Percentiles rank a stretch among this genome's conserved stretches.
phyloP scores from a whole-genome alignment of 2,888 invertebrate species.

The Hedychridium roseum region DNA sequence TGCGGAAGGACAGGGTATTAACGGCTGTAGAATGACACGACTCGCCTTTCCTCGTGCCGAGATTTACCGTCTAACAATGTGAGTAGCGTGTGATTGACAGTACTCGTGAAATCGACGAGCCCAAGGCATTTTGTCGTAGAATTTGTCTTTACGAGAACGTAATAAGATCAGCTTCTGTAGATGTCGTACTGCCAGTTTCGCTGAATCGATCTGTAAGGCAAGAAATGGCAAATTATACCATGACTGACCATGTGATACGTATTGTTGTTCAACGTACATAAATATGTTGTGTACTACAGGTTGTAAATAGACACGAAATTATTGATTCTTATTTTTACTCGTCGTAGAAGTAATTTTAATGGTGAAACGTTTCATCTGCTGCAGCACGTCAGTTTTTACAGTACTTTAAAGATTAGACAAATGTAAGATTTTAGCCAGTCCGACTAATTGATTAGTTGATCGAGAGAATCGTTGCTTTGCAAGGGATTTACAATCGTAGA shows the following conservation, averaged over 20 bases:
- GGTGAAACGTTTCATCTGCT: conserved; percentile 23
- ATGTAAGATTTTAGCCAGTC: conserved; percentile 3
- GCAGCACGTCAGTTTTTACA: conserved; percentile 21
- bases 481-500: conserved; percentile 5
- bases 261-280: conserved; percentile 35
- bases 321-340: conserved; percentile 40
- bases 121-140: no score
- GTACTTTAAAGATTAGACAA: conserved; percentile 17
- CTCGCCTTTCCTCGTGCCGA: no score
- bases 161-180: no score
- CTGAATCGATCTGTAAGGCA: conserved; percentile 29
- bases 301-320: conserved; percentile 50
- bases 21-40: no score
- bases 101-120: no score
- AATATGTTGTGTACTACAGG: conserved; percentile 40
- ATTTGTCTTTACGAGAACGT: no score
- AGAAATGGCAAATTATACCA: conserved; percentile 17
- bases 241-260: conserved; percentile 34
- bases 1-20: no score
- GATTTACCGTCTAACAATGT: no score
- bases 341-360: conserved; percentile 13
- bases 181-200: conserved; percentile 5
- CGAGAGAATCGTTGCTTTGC: conserved; percentile 3
- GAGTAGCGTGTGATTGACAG: no score
- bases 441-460: no score